Percentiles rank a stretch among this genome's conserved stretches.
Evolutionary conservation across 2,797 vertebrate species (phyloP).

Genomic region (Echeneis naucrates): DNA sequence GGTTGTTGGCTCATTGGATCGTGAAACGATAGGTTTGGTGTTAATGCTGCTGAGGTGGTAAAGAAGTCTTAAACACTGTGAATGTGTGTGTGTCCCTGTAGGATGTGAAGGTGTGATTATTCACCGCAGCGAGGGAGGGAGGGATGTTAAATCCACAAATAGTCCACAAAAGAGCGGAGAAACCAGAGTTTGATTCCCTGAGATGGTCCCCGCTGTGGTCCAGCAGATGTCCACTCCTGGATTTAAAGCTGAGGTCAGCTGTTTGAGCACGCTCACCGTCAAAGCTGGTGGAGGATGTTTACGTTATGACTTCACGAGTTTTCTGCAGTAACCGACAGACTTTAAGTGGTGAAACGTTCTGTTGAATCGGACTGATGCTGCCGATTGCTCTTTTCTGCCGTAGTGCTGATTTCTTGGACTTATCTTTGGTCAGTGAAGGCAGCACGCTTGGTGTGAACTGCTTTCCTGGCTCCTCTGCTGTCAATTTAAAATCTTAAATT

Average conservation of each 20-base stretch:
- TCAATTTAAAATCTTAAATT: neutral
- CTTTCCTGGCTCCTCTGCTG: neutral
- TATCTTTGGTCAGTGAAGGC: too few relatives aligned
- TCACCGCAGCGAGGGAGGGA: slow-evolving; percentile 37
- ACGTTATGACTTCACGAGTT: too few relatives aligned
- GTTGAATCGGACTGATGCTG: too few relatives aligned
- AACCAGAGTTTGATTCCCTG: neutral
- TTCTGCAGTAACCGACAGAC: too few relatives aligned
- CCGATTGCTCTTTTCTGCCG: too few relatives aligned
- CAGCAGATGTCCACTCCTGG: slow-evolving; percentile 43
- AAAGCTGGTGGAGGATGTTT: too few relatives aligned
- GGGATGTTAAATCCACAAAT: slow-evolving; percentile 36
- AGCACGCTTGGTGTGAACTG: too few relatives aligned
- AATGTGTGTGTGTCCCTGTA: slow-evolving; percentile 23
- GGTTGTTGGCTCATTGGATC: slow-evolving; percentile 8
- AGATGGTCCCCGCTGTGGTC: slow-evolving; percentile 27
- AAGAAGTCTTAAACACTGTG: slow-evolving; percentile 37
- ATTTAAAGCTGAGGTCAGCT: slow-evolving; percentile 22
- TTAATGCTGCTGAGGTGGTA: slow-evolving; percentile 1
- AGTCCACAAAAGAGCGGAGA: slow-evolving; percentile 14
- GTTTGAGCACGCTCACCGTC: too few relatives aligned
- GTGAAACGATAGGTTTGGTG: slow-evolving; percentile 4
- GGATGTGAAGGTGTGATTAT: slow-evolving; percentile 62
- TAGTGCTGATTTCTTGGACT: too few relatives aligned
- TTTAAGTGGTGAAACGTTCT: too few relatives aligned